Conservation (phyloP, 2,888 invertebrate species). For the Lasioglossum oenotherae region DNA sequence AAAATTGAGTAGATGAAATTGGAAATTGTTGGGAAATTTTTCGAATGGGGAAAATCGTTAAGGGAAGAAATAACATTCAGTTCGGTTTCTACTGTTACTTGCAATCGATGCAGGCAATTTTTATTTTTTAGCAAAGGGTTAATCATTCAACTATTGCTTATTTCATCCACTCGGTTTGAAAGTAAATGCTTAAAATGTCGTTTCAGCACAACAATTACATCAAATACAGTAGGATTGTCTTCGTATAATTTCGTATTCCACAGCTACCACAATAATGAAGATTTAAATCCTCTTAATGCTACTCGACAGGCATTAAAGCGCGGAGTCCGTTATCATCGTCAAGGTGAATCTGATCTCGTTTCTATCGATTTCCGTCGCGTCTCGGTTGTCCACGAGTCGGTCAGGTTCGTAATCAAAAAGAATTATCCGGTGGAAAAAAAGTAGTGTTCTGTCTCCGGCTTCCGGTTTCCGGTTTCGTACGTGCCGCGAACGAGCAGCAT, state of each 20-base stretch:
- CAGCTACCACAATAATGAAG: not conserved
- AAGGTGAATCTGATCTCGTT: not conserved
- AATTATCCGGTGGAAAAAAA: conserved; percentile 18
- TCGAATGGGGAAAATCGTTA: too few relatives aligned
- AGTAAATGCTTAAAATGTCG: too few relatives aligned
- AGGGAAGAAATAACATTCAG: too few relatives aligned
- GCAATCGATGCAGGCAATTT: too few relatives aligned
- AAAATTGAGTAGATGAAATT: too few relatives aligned
- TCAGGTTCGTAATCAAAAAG: not conserved
- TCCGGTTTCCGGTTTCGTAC: conserved; percentile 31
- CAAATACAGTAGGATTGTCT: not conserved
- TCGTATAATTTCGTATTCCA: too few relatives aligned
- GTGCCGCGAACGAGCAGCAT: not conserved
- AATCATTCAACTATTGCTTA: too few relatives aligned
- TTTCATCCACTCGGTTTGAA: too few relatives aligned
- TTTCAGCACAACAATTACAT: not conserved
- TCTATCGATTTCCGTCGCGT: not conserved
- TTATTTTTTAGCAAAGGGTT: too few relatives aligned
- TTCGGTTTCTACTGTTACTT: too few relatives aligned
- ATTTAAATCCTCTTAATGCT: not conserved
- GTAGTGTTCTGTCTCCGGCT: not conserved
- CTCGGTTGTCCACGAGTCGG: not conserved
- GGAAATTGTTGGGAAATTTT: too few relatives aligned
- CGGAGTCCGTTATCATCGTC: not conserved
- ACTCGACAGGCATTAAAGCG: not conserved